phyloP scores from a whole-genome alignment of 2,113 vertebrate species.

The Neofelis nebulosa region DNA sequence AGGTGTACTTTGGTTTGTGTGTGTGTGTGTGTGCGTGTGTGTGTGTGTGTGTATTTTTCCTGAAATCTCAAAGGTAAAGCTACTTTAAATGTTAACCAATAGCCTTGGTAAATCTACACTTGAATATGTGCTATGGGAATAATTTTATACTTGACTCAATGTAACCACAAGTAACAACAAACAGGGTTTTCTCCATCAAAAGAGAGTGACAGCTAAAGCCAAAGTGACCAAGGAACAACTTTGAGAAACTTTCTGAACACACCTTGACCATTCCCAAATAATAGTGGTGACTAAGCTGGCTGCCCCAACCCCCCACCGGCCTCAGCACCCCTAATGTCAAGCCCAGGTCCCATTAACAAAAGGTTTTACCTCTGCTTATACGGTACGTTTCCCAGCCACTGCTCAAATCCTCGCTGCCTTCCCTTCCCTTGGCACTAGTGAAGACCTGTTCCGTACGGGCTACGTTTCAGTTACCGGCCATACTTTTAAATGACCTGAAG shows the following conservation, averaged over 20 bases:
- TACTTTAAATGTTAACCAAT: background rate
- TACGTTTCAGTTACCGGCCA: background rate
- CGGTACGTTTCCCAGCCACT: background rate
- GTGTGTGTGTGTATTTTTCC: background rate
- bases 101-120: background rate
- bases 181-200: background rate
- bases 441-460: background rate
- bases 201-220: background rate
- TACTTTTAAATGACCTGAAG: background rate
- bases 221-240: background rate
- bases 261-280: background rate
- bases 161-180: background rate
- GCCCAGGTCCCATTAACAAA: background rate
- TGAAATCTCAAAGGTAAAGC: background rate
- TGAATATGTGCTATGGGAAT: background rate
- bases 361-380: background rate
- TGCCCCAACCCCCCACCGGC: background rate
- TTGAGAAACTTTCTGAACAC: background rate
- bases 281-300: background rate
- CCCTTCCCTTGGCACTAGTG: background rate
- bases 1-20: background rate
- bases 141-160: background rate
- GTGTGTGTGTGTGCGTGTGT: background rate
- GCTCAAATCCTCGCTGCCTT: background rate
- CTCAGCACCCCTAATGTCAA: background rate